Evolutionary conservation across 2,888 invertebrate genomes (phyloP).

Genomic region (Synanthedon formicaeformis): DNA sequence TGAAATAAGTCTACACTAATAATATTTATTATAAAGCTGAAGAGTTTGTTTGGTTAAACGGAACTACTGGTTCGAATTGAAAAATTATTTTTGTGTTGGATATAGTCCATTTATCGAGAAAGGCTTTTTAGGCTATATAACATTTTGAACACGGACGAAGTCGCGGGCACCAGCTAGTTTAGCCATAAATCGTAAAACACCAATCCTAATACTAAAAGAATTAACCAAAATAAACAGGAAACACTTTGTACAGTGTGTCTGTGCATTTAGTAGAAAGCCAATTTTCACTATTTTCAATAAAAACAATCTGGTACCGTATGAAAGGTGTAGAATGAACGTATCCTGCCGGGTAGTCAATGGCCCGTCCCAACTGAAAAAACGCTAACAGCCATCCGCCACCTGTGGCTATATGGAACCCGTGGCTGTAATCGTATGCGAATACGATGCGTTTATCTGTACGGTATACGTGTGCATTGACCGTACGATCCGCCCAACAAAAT

Average conservation of each 20-base stretch:
- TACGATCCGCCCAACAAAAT: not conserved
- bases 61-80: no score
- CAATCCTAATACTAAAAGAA: conserved; percentile 6
- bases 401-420: conserved; percentile 34
- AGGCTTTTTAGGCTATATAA: no score
- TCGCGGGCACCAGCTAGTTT: no score
- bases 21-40: no score
- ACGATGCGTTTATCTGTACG: conserved; percentile 52
- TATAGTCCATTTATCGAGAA: no score
- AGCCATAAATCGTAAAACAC: not conserved
- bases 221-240: conserved; percentile 19
- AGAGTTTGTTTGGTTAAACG: no score
- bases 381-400: conserved; percentile 69
- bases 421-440: conserved; percentile 56
- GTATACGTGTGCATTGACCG: conserved; percentile 44
- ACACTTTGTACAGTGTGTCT: conserved; percentile 2
- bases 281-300: conserved; percentile 52
- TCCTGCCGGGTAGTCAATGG: conserved; percentile 27
- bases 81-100: no score
- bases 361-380: conserved; percentile 53
- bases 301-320: conserved; percentile 44
- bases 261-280: not conserved
- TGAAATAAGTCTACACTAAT: no score
- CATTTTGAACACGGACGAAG: no score
- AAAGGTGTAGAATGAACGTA: conserved; percentile 49